Evolutionary conservation across 2,113 vertebrate species (phyloP), one percentile per base, ranked within the genome.

Genomic region (Sitta europaea): DNA sequence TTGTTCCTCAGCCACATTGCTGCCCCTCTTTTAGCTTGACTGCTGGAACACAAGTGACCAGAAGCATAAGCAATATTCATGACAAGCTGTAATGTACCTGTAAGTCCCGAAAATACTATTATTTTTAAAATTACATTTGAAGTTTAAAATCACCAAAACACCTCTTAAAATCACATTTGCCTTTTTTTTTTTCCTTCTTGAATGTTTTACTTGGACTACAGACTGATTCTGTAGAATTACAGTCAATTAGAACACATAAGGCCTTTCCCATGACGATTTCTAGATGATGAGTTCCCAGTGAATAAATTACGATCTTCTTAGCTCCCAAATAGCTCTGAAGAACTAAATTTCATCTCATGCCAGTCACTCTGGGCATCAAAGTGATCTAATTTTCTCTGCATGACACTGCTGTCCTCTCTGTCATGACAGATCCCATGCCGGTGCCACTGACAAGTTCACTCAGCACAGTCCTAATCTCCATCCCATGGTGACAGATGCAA

Each of bases 341-440:
- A 74, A 53, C 16, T 54, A n/a, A 53, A 82, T 82, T 38, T 67
- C 61, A 61, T 35, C 9, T 36, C 23, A 31, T 61, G 40, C n/a
- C n/a, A 47, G 38, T 61, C 47, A 67, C 28, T 67, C 20, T 53
- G 14, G 14, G 14, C 24, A 20, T 74, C 53, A 59, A 67, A 76
- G 22, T 0, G 0, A 51, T 15, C 45, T 51, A 6, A 27, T 33
- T 76, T 67, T 51, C 36, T 33, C 36, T 43, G 22, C 6, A 43
- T 43, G 27, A 27, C 36, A 67, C 22, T 0, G 0, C 45, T 59
- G 27, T 58, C 22, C n/a, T 35, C 25, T 36, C 65, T 58, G 36
- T 15, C 53, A 50, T 51, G 33, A 51, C 23, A 86, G 21, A 36
- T 58, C 33, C 36, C 54, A 59, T 54, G 5, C 18, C 36, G 43